Evolutionary conservation across 2,888 invertebrate species (phyloP).

Genomic region (Megalurothrips usitatus): DNA sequence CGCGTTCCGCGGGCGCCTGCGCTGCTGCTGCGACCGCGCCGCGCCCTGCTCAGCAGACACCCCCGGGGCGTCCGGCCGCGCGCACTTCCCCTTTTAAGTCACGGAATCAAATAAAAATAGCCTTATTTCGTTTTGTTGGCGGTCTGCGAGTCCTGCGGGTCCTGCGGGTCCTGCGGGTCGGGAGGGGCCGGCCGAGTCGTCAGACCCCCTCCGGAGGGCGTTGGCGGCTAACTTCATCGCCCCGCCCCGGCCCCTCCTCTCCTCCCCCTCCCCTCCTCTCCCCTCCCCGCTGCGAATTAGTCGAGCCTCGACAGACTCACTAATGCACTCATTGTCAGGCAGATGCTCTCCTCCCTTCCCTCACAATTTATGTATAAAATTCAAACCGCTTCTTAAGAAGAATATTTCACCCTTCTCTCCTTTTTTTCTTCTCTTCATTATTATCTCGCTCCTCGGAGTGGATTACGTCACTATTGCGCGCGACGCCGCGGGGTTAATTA

Average conservation of each 20-base stretch:
- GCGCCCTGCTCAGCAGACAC: no score
- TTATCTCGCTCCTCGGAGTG: neutral
- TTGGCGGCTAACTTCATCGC: neutral
- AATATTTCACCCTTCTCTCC: neutral
- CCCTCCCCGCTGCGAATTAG: neutral
- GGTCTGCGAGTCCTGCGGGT: neutral
- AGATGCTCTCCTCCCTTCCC: slow-evolving; percentile 17
- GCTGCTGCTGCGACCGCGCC: no score
- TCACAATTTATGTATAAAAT: slow-evolving; percentile 18
- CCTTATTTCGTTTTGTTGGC: neutral
- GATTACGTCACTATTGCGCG: slow-evolving; percentile 7
- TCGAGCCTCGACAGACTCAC: slow-evolving; percentile 24
- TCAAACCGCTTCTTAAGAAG: slow-evolving; percentile 7
- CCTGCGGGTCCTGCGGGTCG: neutral
- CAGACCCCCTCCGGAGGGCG: neutral
- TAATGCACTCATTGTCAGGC: slow-evolving; percentile 24
- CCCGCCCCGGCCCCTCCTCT: neutral
- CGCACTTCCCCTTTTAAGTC: neutral
- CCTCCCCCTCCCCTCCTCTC: neutral
- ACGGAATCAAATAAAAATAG: slow-evolving; percentile 15
- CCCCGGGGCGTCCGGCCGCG: neutral
- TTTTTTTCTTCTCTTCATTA: neutral
- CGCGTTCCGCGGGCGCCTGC: no score
- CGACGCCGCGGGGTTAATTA: slow-evolving; percentile 2
- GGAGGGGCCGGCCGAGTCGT: neutral